phyloP scores from a whole-genome alignment of 2,797 vertebrate species.

The Tangara arthus region DNA sequence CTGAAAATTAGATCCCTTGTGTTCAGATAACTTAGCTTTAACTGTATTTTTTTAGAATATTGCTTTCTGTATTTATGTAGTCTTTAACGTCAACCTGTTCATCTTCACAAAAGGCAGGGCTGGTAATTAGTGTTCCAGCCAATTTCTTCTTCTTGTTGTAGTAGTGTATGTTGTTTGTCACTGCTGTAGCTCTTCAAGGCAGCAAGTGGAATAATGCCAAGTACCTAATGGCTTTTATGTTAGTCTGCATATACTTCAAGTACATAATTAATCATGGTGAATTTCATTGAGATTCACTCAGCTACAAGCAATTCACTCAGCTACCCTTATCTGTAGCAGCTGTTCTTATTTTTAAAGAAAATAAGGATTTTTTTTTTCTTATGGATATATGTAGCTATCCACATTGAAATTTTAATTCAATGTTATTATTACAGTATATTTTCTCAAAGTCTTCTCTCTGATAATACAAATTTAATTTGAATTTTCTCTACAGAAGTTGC shows the following conservation, averaged over 20 bases:
- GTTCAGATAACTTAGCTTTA: neutral
- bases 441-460: neutral
- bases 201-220: slow-evolving; percentile 41
- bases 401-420: slow-evolving; percentile 1
- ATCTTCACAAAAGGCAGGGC: neutral
- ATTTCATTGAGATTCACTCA: neutral
- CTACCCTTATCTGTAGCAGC: neutral
- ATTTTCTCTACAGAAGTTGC: neutral
- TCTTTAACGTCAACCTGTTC: slow-evolving; percentile 18
- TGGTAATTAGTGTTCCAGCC: slow-evolving; percentile 19
- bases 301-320: neutral
- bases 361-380: neutral
- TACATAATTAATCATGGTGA: slow-evolving; percentile 21
- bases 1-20: neutral
- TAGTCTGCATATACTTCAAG: slow-evolving; percentile 16
- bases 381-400: neutral
- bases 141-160: slow-evolving; percentile 26
- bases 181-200: neutral
- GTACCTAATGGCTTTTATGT: slow-evolving; percentile 29
- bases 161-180: slow-evolving; percentile 21
- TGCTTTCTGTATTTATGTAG: neutral
- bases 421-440: neutral
- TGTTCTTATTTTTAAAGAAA: slow-evolving; percentile 36
- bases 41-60: neutral
- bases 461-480: neutral